Evolutionary conservation across 2,113 vertebrate species (phyloP).

Genomic region (Telmatochromis sp.): DNA sequence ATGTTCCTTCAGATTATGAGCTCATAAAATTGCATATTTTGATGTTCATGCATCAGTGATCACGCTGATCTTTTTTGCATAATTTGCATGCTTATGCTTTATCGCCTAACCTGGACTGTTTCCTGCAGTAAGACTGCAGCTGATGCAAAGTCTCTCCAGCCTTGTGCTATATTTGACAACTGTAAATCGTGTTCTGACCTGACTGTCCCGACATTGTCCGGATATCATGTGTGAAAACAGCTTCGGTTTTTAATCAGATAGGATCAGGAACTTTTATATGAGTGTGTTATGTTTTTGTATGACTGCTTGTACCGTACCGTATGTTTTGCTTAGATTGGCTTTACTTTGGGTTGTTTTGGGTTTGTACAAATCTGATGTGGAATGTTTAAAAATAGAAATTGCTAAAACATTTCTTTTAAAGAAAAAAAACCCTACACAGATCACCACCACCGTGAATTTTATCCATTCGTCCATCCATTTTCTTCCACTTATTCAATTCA

Average conservation of each 20-base stretch:
- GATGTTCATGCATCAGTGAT: background rate
- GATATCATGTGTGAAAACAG: background rate
- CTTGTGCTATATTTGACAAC: background rate
- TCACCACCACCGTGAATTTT: background rate
- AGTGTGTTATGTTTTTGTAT: background rate
- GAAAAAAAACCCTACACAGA: background rate
- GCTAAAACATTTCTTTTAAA: background rate
- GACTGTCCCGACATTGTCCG: background rate
- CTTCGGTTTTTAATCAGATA: background rate
- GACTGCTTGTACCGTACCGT: background rate
- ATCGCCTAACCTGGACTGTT: background rate
- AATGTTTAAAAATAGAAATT: background rate
- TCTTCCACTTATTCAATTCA: background rate
- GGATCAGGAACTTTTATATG: background rate
- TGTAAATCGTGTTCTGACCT: background rate
- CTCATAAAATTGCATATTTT: background rate
- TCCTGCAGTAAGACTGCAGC: background rate
- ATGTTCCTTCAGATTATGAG: background rate
- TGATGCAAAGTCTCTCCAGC: background rate
- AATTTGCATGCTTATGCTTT: background rate
- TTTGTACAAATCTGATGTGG: background rate
- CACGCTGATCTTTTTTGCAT: background rate
- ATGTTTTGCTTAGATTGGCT: background rate
- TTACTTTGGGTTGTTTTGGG: background rate
- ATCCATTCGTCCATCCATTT: background rate